phyloP scores from a whole-genome alignment of 64 coral and sea anemone genomes.

The Montipora sp. region DNA sequence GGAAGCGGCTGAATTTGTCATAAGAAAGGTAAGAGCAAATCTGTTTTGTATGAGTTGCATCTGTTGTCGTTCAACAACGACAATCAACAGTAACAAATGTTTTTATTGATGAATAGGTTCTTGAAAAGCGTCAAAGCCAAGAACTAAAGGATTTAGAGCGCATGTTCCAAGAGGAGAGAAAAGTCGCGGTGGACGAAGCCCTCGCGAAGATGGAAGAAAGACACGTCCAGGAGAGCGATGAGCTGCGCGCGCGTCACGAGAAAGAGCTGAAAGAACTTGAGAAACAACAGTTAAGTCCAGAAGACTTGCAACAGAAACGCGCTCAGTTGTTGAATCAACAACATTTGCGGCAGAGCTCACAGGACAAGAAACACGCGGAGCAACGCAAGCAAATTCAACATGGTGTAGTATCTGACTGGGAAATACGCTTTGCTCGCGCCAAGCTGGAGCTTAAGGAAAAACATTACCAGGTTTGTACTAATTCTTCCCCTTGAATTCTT shows the following conservation, averaged over 20 bases:
- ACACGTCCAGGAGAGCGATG: constrained; percentile 85
- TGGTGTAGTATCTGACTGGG: constrained; percentile 85
- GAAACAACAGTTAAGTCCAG: constrained; percentile 64
- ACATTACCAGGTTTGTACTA: constrained; percentile 87
- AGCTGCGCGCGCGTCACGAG: constrained; percentile 71
- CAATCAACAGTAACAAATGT: background rate
- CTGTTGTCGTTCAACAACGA: background rate
- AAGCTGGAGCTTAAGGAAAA: constrained; percentile 98
- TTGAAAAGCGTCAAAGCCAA: constrained; percentile 88
- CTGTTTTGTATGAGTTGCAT: too few species aligned
- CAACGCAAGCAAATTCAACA: constrained; percentile 88
- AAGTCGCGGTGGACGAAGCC: constrained; percentile 89
- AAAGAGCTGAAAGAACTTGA: constrained; percentile 80
- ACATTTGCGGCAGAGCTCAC: constrained; percentile 80
- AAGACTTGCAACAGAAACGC: constrained; percentile 85
- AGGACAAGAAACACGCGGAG: constrained; percentile 87
- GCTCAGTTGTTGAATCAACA: constrained; percentile 95
- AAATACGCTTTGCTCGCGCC: constrained; percentile 91
- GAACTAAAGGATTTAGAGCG: constrained; percentile 92
- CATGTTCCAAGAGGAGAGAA: constrained; percentile 92
- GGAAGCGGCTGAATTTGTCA: constrained; percentile 95
- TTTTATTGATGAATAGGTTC: constrained; percentile 43
- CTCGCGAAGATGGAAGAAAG: constrained; percentile 92
- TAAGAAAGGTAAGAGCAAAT: constrained; percentile 80
- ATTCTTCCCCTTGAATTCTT: background rate